These are phyloP conservation scores for Zygaena filipendulae DNA, from an alignment of 2,888 invertebrate species.

Conservation along the genomic window DNA sequence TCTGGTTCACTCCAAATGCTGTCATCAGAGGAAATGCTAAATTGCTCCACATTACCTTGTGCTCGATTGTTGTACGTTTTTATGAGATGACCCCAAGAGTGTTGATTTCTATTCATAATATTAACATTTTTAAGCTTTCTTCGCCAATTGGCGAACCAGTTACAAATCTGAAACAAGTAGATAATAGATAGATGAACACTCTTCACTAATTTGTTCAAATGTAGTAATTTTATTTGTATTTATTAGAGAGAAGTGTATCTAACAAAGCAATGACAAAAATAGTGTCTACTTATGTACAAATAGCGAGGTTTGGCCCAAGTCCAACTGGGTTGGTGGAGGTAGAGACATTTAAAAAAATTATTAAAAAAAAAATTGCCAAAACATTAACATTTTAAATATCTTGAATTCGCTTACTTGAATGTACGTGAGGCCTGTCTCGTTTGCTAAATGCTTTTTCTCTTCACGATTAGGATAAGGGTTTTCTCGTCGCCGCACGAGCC, in stretches of 20 bases:
- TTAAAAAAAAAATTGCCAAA: too few relatives aligned
- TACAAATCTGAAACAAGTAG: slow-evolving; percentile 69
- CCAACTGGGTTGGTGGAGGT: slow-evolving; percentile 62
- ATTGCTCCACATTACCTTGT: slow-evolving; percentile 82
- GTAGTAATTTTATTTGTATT: not conserved
- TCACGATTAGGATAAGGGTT: slow-evolving; percentile 83
- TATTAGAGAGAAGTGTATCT: slow-evolving; percentile 32
- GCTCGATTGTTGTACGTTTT: slow-evolving; percentile 79
- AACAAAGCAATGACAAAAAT: slow-evolving; percentile 59
- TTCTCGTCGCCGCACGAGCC: slow-evolving; percentile 79
- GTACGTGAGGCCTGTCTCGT: slow-evolving; percentile 80
- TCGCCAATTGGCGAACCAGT: slow-evolving; percentile 89
- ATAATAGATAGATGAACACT: too few relatives aligned
- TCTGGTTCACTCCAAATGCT: slow-evolving; percentile 82
- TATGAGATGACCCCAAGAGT: slow-evolving; percentile 80
- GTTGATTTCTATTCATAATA: slow-evolving; percentile 71
- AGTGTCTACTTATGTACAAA: slow-evolving; percentile 66
- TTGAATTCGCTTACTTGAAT: slow-evolving; percentile 74
- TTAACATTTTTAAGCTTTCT: slow-evolving; percentile 82
- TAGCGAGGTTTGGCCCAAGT: slow-evolving; percentile 53
- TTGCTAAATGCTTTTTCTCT: slow-evolving; percentile 78
- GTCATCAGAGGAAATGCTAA: slow-evolving; percentile 81
- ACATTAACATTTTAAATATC: too few relatives aligned
- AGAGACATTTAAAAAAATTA: slow-evolving; percentile 42
- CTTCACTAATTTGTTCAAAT: not conserved